Evolutionary conservation across 2,113 vertebrate genomes (phyloP).

Genomic region (Camelus bactrianus): DNA sequence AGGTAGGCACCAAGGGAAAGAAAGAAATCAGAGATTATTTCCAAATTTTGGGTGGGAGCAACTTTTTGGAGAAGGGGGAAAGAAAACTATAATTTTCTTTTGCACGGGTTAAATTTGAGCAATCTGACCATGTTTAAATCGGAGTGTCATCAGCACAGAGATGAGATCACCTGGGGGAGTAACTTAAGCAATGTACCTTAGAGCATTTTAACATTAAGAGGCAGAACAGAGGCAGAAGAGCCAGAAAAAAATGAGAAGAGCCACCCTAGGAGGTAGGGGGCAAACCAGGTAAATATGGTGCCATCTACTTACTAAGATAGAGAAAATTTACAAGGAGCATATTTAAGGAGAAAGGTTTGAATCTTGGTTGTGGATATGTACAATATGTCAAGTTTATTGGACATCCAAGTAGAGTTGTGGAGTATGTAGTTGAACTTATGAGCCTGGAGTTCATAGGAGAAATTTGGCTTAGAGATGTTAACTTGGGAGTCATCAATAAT

Average conservation of each 20-base stretch:
- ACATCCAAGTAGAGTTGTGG: not conserved
- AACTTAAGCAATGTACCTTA: not conserved
- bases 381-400: not conserved
- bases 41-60: not conserved
- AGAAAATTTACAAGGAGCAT: not conserved
- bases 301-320: not conserved
- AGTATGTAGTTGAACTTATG: not conserved
- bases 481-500: not conserved
- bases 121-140: not conserved
- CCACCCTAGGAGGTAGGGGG: not conserved
- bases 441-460: not conserved
- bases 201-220: not conserved
- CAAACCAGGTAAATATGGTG: not conserved
- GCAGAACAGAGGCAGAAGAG: not conserved
- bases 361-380: not conserved
- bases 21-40: constrained; percentile 24
- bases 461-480: not conserved
- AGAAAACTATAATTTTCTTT: constrained; percentile 30
- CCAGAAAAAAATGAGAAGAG: not conserved
- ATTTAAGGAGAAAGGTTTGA: not conserved
- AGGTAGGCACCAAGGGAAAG: not conserved
- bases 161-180: not conserved
- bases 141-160: not conserved
- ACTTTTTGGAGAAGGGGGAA: not conserved
- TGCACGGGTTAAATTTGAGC: constrained; percentile 8